Evolutionary conservation across 2,797 vertebrate genomes (phyloP).

Genomic region (Erpetoichthys calabaricus): DNA sequence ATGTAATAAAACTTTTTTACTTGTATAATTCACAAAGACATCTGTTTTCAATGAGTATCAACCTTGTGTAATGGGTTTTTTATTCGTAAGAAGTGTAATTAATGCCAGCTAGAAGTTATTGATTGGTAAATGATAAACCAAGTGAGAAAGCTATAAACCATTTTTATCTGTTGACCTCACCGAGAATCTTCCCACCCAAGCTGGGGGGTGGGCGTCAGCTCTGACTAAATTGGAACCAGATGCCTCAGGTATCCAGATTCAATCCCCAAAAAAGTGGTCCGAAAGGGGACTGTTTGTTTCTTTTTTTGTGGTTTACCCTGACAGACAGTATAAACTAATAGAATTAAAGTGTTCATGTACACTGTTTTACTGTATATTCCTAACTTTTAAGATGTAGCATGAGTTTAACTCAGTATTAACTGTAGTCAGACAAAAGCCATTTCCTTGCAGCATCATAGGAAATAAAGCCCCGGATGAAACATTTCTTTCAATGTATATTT

Average conservation of each 20-base stretch:
- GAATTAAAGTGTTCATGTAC: no score
- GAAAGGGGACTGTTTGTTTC: no score
- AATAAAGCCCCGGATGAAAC: no score
- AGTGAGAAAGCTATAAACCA: constrained; percentile 16
- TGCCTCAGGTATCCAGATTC: constrained; percentile 1
- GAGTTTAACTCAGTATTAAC: no score
- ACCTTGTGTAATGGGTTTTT: constrained; percentile 30
- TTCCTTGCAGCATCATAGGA: no score
- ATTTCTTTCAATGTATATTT: no score
- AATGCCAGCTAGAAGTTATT: constrained; percentile 30
- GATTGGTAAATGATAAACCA: constrained; percentile 29
- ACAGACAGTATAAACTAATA: no score
- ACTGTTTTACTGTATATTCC: no score
- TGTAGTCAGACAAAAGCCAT: no score
- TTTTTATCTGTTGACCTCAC: constrained; percentile 21
- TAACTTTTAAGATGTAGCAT: no score
- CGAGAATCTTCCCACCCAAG: constrained; percentile 11
- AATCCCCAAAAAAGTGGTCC: no score
- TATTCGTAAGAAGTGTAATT: constrained; percentile 25
- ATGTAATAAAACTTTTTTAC: constrained; percentile 1
- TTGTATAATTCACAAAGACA: constrained; percentile 20
- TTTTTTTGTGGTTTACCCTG: no score
- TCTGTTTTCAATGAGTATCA: constrained; percentile 41
- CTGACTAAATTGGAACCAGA: constrained; percentile 14
- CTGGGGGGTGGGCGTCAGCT: not conserved